Evolutionary conservation across 2,797 vertebrate genomes (phyloP).

Genomic region (Ctenosaura bakeri): DNA sequence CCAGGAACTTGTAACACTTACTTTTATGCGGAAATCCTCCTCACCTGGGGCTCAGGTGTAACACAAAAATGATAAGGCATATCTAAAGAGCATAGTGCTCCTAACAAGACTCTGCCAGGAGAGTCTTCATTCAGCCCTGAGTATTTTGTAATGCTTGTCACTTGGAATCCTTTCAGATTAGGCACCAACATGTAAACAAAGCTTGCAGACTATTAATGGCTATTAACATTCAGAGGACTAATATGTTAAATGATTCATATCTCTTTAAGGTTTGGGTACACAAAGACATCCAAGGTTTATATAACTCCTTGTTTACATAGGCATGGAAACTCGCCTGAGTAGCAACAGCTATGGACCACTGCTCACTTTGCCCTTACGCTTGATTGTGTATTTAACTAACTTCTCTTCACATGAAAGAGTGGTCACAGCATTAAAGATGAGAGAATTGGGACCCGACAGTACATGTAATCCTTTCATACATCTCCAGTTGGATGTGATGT

Average conservation of each 20-base stretch:
- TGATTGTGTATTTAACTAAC: not conserved
- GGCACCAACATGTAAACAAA: not conserved
- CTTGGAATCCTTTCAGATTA: not conserved
- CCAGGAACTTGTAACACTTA: not conserved
- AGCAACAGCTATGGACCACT: not conserved
- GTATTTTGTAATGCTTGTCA: not conserved
- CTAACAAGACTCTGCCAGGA: not conserved
- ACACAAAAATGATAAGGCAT: not conserved
- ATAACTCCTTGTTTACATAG: slow-evolving; percentile 14
- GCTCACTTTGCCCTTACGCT: not conserved
- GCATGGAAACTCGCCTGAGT: not conserved
- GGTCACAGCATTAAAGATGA: not conserved
- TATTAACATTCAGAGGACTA: slow-evolving; percentile 12
- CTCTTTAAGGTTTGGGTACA: not conserved
- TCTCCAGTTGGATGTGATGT: not conserved
- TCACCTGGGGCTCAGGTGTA: not conserved
- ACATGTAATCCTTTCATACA: not conserved
- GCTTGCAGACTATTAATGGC: not conserved
- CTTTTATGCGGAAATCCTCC: not conserved
- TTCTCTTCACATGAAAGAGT: not conserved
- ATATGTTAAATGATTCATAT: not conserved
- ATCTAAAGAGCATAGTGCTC: not conserved
- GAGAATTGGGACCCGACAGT: not conserved
- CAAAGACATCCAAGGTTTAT: not conserved
- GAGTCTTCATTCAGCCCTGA: not conserved